Conservation (phyloP, 2,888 invertebrate species). For the Ctenicera cuprea region DNA sequence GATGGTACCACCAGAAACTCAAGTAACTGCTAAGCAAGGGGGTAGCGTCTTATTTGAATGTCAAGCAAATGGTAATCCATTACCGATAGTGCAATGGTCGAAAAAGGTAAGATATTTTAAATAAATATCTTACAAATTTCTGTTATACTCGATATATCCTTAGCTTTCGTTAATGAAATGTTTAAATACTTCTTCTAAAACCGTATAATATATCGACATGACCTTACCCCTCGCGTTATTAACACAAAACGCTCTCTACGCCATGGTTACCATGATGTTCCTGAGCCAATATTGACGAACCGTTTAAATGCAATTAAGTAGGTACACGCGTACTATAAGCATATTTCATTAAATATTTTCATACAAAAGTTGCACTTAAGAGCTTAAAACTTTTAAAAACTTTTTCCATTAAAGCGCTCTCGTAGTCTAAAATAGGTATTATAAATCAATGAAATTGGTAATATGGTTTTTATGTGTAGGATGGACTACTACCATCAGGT, state of each 20-base stretch:
- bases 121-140: too few species aligned
- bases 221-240: too few species aligned
- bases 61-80: constrained; percentile 72
- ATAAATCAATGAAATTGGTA: background rate
- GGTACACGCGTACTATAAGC: background rate
- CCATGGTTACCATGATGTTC: too few species aligned
- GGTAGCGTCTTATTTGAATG: constrained; percentile 73
- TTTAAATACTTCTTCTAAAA: too few species aligned
- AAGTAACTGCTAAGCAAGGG: constrained; percentile 70
- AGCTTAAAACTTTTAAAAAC: background rate
- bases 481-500: constrained; percentile 69
- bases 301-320: too few species aligned
- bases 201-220: too few species aligned
- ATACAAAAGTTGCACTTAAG: background rate
- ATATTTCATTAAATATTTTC: background rate
- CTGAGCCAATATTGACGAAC: too few species aligned
- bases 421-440: background rate
- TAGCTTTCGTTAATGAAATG: too few species aligned
- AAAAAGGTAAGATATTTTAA: constrained; percentile 71
- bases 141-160: too few species aligned
- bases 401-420: background rate
- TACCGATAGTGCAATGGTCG: constrained; percentile 73
- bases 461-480: constrained; percentile 61
- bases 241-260: too few species aligned
- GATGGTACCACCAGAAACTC: constrained; percentile 69